These are phyloP conservation scores for Melopsittacus undulatus DNA, from an alignment of 2,797 vertebrate species.

Conservation along the genomic window DNA sequence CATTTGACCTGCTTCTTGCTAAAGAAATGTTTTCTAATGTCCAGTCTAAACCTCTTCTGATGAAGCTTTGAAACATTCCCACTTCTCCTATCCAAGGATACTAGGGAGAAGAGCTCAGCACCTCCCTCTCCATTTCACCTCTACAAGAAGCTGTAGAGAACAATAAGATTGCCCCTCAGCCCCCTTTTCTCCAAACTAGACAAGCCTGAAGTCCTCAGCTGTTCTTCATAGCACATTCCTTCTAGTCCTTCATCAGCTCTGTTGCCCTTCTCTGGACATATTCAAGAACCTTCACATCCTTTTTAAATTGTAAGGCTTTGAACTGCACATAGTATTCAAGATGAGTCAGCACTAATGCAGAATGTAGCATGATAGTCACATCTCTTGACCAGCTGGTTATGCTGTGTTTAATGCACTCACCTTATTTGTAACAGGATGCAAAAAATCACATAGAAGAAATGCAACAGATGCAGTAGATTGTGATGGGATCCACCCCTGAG, in stretches of 20 bases:
- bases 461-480: background rate
- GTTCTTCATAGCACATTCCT: background rate
- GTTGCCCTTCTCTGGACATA: background rate
- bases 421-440: background rate
- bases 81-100: rapidly evolving
- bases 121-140: background rate
- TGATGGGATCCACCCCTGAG: background rate
- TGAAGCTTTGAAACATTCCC: background rate
- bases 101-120: background rate
- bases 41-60: background rate
- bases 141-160: background rate
- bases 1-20: background rate
- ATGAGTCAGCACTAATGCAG: background rate
- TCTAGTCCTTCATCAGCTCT: background rate
- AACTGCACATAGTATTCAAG: background rate
- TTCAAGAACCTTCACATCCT: background rate
- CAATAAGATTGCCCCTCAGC: background rate
- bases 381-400: background rate
- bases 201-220: background rate
- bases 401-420: background rate
- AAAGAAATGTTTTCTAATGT: background rate
- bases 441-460: background rate
- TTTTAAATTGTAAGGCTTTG: background rate
- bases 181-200: background rate
- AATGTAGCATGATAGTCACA: background rate